Percentiles rank a stretch among this genome's conserved stretches.
These are phyloP conservation scores for Caenorhabditis sp. DNA, from an alignment of 2,888 invertebrate genomes.

Conservation along the genomic window DNA sequence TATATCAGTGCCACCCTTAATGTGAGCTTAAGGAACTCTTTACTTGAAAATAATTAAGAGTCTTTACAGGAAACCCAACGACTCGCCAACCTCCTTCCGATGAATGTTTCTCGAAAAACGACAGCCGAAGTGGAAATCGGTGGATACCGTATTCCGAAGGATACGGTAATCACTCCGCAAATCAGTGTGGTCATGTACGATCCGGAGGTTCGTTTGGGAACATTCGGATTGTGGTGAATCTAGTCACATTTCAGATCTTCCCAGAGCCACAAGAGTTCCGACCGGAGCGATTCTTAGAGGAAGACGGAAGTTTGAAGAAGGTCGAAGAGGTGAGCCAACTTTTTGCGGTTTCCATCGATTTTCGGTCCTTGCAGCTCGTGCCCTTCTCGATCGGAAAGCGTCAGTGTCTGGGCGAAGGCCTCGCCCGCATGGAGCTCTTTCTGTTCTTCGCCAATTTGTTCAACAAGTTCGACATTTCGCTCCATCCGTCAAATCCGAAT, in stretches of 20 bases:
- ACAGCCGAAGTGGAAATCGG: slow-evolving; percentile 40
- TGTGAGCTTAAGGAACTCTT: slow-evolving; percentile 19
- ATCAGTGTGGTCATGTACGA: slow-evolving; percentile 60
- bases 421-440: slow-evolving; percentile 62
- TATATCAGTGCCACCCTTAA: slow-evolving; percentile 59
- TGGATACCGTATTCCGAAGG: slow-evolving; percentile 41
- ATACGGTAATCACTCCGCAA: slow-evolving; percentile 57
- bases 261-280: slow-evolving; percentile 54
- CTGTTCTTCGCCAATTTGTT: slow-evolving; percentile 60
- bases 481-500: slow-evolving; percentile 20
- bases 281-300: slow-evolving; percentile 14
- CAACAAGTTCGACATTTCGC: slow-evolving; percentile 52
- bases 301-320: slow-evolving; percentile 40
- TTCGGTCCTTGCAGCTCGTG: slow-evolving; percentile 25
- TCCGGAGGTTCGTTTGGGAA: slow-evolving; percentile 11
- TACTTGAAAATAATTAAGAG: background rate
- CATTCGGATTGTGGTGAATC: background rate
- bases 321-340: slow-evolving; percentile 36
- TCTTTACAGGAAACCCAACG: slow-evolving; percentile 60
- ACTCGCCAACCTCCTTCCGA: slow-evolving; percentile 59
- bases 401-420: slow-evolving; percentile 64
- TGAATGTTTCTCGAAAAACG: slow-evolving; percentile 51
- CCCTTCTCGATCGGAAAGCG: slow-evolving; percentile 67
- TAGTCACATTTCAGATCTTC: slow-evolving; percentile 45
- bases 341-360: background rate